Evolutionary conservation across 2,113 vertebrate species (phyloP).

Genomic region (Myrmecobius fasciatus): DNA sequence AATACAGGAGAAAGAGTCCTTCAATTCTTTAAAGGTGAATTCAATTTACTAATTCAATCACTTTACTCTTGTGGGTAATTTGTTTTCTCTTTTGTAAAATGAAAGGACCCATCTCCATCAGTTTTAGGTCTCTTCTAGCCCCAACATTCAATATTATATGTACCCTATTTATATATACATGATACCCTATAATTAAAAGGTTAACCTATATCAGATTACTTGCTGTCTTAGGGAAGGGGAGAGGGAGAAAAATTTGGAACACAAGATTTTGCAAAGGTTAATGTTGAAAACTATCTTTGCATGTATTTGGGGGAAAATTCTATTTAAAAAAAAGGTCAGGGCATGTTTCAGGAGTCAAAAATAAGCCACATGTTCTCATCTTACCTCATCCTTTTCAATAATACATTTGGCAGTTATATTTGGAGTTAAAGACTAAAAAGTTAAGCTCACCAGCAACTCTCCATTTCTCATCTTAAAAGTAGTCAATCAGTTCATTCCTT

Average conservation of each 20-base stretch:
- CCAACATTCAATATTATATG: background rate
- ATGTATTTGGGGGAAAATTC: too few species aligned
- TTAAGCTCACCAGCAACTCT: background rate
- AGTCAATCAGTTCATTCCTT: background rate
- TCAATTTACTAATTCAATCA: background rate
- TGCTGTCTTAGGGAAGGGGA: too few species aligned
- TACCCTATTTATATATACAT: background rate
- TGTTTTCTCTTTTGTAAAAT: background rate
- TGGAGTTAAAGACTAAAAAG: background rate
- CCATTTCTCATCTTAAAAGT: background rate
- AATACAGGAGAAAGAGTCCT: background rate
- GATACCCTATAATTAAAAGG: background rate
- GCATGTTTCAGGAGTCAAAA: background rate
- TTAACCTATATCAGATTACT: too few species aligned
- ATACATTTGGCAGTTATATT: background rate
- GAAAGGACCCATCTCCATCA: background rate
- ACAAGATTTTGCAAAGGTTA: too few species aligned
- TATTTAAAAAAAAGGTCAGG: background rate
- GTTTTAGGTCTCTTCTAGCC: background rate
- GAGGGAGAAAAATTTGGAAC: too few species aligned
- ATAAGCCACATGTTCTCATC: background rate
- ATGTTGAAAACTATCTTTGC: too few species aligned
- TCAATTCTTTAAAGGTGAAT: background rate
- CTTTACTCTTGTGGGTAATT: background rate
- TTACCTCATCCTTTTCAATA: background rate